These are phyloP conservation scores for Ferrisia virgata DNA, from an alignment of 2,888 invertebrate genomes.

Conservation along the genomic window DNA sequence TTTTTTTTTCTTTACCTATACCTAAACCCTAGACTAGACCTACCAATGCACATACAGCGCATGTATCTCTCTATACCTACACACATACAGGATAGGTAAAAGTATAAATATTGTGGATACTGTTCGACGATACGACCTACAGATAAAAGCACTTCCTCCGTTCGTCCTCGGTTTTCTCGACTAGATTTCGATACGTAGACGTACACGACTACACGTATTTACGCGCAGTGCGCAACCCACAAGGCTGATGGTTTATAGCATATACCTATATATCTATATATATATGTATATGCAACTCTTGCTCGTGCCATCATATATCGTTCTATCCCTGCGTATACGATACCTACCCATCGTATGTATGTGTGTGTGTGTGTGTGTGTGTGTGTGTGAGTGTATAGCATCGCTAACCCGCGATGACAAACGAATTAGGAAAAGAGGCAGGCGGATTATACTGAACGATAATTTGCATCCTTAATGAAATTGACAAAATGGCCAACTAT, in stretches of 20 bases:
- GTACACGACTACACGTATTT: no score
- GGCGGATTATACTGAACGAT: neutral
- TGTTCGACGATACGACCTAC: no score
- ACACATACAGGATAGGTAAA: no score
- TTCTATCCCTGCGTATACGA: no score
- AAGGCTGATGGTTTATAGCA: no score
- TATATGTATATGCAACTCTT: neutral
- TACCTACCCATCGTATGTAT: neutral
- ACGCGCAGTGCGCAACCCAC: neutral
- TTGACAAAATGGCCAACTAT: constrained; percentile 30
- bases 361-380: no score
- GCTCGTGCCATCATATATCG: neutral
- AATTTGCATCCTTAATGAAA: constrained; percentile 28
- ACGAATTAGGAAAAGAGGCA: constrained; percentile 19
- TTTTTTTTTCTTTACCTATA: no score
- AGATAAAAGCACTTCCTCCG: neutral
- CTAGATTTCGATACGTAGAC: neutral
- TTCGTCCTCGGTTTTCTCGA: neutral
- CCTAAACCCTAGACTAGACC: no score
- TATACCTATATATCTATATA: no score
- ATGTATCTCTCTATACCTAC: no score
- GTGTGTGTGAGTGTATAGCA: neutral
- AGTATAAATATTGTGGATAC: no score
- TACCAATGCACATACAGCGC: no score
- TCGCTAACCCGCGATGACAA: constrained; percentile 4